Base-by-base conservation (phyloP, 2,113 vertebrate species). In the Glaucomys volans region DNA sequence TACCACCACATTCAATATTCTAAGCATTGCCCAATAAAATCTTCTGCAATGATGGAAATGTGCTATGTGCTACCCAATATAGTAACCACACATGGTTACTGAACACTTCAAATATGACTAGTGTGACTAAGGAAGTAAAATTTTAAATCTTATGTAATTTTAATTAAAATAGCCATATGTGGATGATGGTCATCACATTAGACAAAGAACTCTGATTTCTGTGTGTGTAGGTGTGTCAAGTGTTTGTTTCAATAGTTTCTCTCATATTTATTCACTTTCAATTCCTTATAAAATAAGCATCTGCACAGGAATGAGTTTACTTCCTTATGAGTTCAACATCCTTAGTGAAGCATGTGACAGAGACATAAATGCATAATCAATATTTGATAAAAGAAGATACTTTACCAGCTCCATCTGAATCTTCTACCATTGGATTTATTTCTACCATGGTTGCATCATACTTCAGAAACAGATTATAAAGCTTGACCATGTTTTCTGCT, bases 381-480 rank as follows among this genome's bases (percentile, higher is more conserved):
- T 50, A 20, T 44, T 77, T 66, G 71, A 91, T 26, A 62, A 66
- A 87, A 91, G 12, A 95, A 96, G 81, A 94, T 97, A 98, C 72
- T 75, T 97, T 99, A 99, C 99, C 99, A 40, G 99, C 98, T 98
- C 99, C 99, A 80, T 99, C 99, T 2, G 99, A 98, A 98, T 99
- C 99, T 97, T 99, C 99, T 97, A 99, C 99, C 99, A 99, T 99
- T 91, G 99, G 99, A 98, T 99, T 99, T 98, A 99, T 99, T 99
- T 99, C 99, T 80, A 99, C 81, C 99, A 99, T 99, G 71, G 99
- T 99, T n/a, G 99, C 99, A 91, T 99, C 99, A 0, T 99, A 99
- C 97, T 99, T 99, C 97, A 99, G 98, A 98, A 99, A 99, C 72
- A 99, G 97, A 24, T 99, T 98, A 97, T 99, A 99, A 35, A 99